phyloP scores from a whole-genome alignment of 2,797 vertebrate species.

The Anguilla marmorata region DNA sequence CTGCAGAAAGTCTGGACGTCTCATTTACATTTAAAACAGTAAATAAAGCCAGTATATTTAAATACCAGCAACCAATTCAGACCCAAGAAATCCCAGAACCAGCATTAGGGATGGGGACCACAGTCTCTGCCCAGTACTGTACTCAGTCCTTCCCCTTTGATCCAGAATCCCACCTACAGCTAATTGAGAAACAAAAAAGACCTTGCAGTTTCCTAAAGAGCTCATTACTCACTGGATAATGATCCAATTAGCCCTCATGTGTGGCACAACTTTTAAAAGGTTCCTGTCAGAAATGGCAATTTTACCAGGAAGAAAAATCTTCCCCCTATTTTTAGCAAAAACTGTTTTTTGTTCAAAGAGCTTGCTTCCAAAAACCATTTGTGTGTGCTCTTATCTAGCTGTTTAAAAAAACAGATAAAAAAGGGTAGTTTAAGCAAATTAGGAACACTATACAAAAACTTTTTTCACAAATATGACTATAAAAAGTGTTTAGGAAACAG shows the following conservation, averaged over 20 bases:
- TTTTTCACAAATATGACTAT: conserved; percentile 19
- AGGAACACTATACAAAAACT: conserved; percentile 1
- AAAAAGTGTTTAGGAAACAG: conserved; percentile 18
- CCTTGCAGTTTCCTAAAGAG: neutral
- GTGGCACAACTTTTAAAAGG: conserved; percentile 4
- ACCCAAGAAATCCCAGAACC: neutral
- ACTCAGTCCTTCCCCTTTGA: neutral
- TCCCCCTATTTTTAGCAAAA: neutral
- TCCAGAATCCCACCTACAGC: neutral
- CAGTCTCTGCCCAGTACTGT: neutral
- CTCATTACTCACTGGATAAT: conserved; percentile 1
- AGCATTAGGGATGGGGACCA: neutral
- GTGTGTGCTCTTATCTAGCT: neutral
- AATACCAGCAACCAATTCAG: neutral
- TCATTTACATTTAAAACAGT: too few species aligned
- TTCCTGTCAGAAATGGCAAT: neutral
- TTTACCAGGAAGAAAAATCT: neutral
- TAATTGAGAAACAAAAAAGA: neutral
- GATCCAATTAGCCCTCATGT: conserved; percentile 3
- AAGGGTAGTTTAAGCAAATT: neutral
- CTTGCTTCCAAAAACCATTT: neutral
- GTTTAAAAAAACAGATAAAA: neutral
- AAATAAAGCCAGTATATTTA: too few species aligned
- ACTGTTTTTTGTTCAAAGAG: neutral
- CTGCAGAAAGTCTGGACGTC: too few species aligned